Evolutionary conservation across 2,888 invertebrate species (phyloP).

Genomic region (Cinara cedri): DNA sequence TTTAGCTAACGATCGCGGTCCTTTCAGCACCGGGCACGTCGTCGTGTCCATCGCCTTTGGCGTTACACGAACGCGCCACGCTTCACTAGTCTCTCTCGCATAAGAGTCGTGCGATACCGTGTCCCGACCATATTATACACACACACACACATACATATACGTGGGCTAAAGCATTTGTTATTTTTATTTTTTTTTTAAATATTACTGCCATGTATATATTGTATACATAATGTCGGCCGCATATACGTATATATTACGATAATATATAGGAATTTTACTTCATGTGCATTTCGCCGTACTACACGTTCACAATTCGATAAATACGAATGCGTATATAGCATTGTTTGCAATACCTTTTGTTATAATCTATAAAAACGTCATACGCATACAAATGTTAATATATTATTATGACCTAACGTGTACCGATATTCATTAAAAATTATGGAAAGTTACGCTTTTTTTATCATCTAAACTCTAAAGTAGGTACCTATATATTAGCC

Average conservation of each 20-base stretch:
- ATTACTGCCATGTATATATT: slow-evolving; percentile 5
- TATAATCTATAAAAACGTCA: not conserved
- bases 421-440: slow-evolving; percentile 1
- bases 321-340: not conserved
- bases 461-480: too few relatives aligned
- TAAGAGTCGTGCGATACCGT: slow-evolving; percentile 47
- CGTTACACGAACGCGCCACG: slow-evolving; percentile 51
- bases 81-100: slow-evolving; percentile 42
- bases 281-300: too few relatives aligned
- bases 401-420: not conserved
- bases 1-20: slow-evolving; percentile 45
- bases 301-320: not conserved
- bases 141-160: too few relatives aligned
- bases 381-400: not conserved
- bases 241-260: not conserved
- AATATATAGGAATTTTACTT: not conserved
- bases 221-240: too few relatives aligned
- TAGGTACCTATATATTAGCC: too few relatives aligned
- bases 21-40: slow-evolving; percentile 49
- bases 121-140: not conserved
- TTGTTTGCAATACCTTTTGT: not conserved
- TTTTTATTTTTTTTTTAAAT: slow-evolving; percentile 22
- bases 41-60: slow-evolving; percentile 41
- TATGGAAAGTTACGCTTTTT: not conserved
- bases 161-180: slow-evolving; percentile 25